Percentiles rank a stretch among this genome's conserved stretches.
phyloP scores from a whole-genome alignment of 2,113 vertebrate species.

The Hippocampus barbouri region DNA sequence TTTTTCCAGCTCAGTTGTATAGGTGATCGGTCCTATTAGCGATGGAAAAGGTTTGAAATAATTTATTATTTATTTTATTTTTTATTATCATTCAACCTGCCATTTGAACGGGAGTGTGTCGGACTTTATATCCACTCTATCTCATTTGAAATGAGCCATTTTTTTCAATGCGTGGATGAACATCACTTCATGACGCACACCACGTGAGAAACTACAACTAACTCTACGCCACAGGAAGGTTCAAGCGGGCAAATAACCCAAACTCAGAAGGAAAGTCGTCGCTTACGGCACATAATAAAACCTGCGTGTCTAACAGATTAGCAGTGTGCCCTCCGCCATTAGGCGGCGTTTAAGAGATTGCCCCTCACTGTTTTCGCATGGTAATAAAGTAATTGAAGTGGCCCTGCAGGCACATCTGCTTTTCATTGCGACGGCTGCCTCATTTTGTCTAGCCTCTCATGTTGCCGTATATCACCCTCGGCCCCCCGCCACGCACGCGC shows the following conservation, averaged over 20 bases:
- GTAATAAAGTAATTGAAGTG: constrained; percentile 47
- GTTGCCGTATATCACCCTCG: constrained; percentile 45
- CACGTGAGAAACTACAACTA: no score
- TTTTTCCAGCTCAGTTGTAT: no score
- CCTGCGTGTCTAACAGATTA: constrained; percentile 19
- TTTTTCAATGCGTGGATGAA: no score
- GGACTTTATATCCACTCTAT: neutral
- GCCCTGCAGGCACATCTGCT: constrained; percentile 62
- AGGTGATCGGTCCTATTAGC: no score
- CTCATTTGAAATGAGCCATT: no score
- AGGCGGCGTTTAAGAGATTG: constrained; percentile 16
- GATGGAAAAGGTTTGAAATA: no score
- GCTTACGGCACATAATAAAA: neutral
- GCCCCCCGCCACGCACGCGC: constrained; percentile 21
- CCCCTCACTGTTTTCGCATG: constrained; percentile 38
- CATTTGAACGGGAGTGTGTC: neutral
- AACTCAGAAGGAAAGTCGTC: neutral
- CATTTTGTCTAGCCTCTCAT: constrained; percentile 53
- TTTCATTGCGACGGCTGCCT: constrained; percentile 59
- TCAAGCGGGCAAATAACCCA: neutral
- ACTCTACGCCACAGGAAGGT: neutral
- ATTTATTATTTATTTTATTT: no score
- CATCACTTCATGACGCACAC: neutral
- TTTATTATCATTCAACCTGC: neutral
- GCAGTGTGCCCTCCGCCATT: constrained; percentile 31